Conservation (phyloP, 2,113 vertebrate genomes). For the Argyrosomus japonicus region DNA sequence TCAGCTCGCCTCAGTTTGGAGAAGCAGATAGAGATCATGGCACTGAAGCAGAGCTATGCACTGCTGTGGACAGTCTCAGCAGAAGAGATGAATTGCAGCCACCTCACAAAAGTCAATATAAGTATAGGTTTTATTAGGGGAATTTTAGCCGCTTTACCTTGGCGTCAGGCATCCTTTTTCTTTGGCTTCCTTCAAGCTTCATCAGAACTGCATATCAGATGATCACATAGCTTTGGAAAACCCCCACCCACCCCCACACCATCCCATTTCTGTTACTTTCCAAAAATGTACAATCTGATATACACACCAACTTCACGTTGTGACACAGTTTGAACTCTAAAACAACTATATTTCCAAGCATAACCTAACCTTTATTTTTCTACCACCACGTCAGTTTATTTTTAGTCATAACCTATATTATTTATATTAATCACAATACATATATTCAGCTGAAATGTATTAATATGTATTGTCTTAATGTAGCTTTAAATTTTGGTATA, state of each 20-base stretch:
- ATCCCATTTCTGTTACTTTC: background rate
- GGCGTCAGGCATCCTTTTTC: no score
- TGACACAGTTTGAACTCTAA: background rate
- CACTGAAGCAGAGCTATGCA: no score
- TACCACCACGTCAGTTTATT: slow-evolving; percentile 9
- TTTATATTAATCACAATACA: slow-evolving; percentile 4
- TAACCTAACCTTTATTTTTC: background rate
- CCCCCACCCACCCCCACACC: background rate
- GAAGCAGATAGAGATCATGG: no score
- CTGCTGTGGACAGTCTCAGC: no score
- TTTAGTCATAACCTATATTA: slow-evolving; percentile 2
- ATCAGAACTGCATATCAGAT: background rate
- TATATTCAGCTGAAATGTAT: background rate
- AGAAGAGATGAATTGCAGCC: no score
- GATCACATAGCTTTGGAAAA: background rate
- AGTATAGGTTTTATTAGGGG: no score
- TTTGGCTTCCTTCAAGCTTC: background rate
- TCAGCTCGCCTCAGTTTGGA: no score
- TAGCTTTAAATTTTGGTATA: slow-evolving; percentile 1
- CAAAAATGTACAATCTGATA: background rate
- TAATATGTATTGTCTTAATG: background rate
- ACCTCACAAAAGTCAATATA: no score
- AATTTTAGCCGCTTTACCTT: no score
- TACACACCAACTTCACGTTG: no score
- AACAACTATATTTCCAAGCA: background rate